Evolutionary conservation across 2,797 vertebrate genomes (phyloP).

Genomic region (Amphiprion clarkii): DNA sequence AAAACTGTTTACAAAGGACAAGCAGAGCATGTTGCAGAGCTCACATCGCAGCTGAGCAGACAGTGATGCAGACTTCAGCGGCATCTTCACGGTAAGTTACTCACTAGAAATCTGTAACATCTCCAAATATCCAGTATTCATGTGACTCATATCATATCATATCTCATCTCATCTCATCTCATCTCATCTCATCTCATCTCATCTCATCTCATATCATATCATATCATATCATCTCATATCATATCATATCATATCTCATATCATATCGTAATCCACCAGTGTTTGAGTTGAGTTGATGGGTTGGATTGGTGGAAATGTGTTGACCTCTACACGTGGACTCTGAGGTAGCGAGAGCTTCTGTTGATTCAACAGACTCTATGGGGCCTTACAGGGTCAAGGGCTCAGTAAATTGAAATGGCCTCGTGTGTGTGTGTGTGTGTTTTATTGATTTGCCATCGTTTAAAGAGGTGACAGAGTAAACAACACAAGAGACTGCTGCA

Average conservation of each 20-base stretch:
- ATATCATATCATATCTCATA: background rate
- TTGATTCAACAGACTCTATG: conserved; percentile 61
- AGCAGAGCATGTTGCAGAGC: too few species aligned
- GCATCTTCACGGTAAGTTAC: too few species aligned
- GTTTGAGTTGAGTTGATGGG: conserved; percentile 36
- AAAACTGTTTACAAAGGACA: too few species aligned
- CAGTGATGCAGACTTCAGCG: too few species aligned
- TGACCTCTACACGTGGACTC: conserved; percentile 55
- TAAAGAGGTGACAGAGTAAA: conserved; percentile 73
- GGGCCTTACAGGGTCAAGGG: conserved; percentile 61
- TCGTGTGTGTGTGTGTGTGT: background rate
- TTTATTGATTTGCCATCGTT: conserved; percentile 72
- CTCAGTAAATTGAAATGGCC: conserved; percentile 57
- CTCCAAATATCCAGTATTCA: too few species aligned
- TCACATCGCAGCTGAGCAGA: too few species aligned
- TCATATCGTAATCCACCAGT: conserved; percentile 23
- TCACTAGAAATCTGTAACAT: too few species aligned
- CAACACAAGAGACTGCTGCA: conserved; percentile 57
- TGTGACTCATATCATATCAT: background rate
- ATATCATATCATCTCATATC: too few species aligned
- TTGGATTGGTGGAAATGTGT: conserved; percentile 30
- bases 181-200: too few species aligned
- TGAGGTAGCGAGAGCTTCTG: conserved; percentile 30
- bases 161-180: too few species aligned
- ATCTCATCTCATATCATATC: too few species aligned